phyloP scores from a whole-genome alignment of 2,888 invertebrate species.

The Spodoptera exigua region DNA sequence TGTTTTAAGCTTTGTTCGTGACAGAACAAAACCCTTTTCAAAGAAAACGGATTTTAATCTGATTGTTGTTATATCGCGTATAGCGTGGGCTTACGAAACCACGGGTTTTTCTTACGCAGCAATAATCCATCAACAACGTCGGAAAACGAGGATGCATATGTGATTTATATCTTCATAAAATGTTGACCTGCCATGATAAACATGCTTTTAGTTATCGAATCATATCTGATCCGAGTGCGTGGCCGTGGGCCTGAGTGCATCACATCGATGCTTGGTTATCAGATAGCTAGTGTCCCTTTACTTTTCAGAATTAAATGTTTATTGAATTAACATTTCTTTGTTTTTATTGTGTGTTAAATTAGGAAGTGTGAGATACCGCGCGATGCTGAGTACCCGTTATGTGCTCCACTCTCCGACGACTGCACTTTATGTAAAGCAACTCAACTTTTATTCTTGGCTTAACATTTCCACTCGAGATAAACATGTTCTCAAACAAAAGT shows the following conservation, averaged over 20 bases:
- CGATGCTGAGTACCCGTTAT: conserved; percentile 24
- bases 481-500: conserved; percentile 7
- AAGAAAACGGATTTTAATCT: conserved; percentile 5
- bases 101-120: conserved; percentile 23
- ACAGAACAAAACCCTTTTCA: conserved; percentile 3
- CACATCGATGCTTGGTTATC: conserved; percentile 37
- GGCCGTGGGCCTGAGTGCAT: conserved; percentile 50
- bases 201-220: conserved; percentile 62
- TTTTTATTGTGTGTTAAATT: conserved; percentile 18
- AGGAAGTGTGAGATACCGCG: conserved; percentile 28
- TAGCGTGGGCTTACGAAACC: conserved; percentile 16
- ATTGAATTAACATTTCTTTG: conserved; percentile 36
- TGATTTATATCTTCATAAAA: conserved; percentile 37
- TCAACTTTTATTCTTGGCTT: conserved; percentile 18
- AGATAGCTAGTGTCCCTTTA: conserved; percentile 27
- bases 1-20: conserved; percentile 7
- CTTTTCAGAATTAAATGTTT: conserved; percentile 26
- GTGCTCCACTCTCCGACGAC: conserved; percentile 17
- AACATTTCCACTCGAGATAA: conserved; percentile 6
- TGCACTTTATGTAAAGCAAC: conserved; percentile 29
- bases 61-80: conserved; percentile 33
- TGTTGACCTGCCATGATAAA: conserved; percentile 49
- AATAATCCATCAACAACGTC: conserved; percentile 52
- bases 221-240: conserved; percentile 43
- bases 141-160: conserved; percentile 34